Evolutionary conservation across 2,888 invertebrate species (phyloP).

Genomic region (Aradus depressus): DNA sequence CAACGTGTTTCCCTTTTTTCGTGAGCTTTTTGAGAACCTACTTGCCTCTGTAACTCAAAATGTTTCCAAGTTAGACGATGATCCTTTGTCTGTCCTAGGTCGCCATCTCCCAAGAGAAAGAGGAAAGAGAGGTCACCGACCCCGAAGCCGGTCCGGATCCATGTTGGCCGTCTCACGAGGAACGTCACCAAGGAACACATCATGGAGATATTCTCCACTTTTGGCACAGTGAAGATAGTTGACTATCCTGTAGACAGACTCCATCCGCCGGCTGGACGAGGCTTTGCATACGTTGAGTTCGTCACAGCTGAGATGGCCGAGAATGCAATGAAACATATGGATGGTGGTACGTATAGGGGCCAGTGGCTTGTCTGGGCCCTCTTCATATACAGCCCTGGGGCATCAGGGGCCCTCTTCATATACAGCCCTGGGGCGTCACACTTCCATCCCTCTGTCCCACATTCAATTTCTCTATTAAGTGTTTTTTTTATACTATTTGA

Average conservation of each 20-base stretch:
- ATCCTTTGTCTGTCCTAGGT: constrained; percentile 36
- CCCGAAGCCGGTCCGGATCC: constrained; percentile 84
- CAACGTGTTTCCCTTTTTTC: neutral
- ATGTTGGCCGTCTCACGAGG: constrained; percentile 81
- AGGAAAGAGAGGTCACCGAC: constrained; percentile 76
- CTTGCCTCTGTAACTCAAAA: neutral
- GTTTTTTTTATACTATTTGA: too few relatives aligned
- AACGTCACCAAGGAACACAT: constrained; percentile 89
- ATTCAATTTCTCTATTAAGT: too few relatives aligned
- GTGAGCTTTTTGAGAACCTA: neutral
- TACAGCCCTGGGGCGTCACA: too few relatives aligned
- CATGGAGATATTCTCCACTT: constrained; percentile 80
- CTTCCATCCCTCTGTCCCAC: too few relatives aligned
- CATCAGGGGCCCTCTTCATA: too few relatives aligned
- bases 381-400: too few relatives aligned
- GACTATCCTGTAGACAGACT: constrained; percentile 83
- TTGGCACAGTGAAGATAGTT: constrained; percentile 73
- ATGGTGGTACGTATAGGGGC: constrained; percentile 76
- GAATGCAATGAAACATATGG: constrained; percentile 98
- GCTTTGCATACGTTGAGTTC: constrained; percentile 93
- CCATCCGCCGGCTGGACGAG: constrained; percentile 79
- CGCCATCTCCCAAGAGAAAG: constrained; percentile 52
- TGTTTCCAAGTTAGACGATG: neutral
- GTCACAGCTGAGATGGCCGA: constrained; percentile 89
- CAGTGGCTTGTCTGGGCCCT: too few relatives aligned